A percentile compares a stretch with the other conserved stretches of the same genome.
Evolutionary conservation across 2,888 invertebrate genomes (phyloP).

Genomic region (Pelosia muscerda): DNA sequence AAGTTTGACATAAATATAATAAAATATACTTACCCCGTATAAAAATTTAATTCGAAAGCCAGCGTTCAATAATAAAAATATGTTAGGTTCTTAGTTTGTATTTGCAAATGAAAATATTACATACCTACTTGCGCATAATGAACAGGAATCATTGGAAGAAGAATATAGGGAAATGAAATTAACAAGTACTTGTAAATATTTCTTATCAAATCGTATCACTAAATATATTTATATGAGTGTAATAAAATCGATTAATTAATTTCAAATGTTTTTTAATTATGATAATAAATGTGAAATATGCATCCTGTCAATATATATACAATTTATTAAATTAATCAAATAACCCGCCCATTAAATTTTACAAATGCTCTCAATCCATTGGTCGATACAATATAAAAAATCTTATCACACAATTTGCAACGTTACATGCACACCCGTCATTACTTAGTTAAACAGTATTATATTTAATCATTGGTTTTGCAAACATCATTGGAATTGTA

Average conservation of each 20-base stretch:
- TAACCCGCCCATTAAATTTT: too few species aligned
- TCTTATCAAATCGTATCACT: not conserved
- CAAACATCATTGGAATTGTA: constrained; percentile 42
- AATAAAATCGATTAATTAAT: too few species aligned
- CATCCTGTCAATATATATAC: too few species aligned
- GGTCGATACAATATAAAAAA: not conserved
- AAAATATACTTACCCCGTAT: constrained; percentile 10
- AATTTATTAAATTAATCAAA: too few species aligned
- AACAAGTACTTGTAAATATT: not conserved
- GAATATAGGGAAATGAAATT: not conserved
- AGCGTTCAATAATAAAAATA: not conserved
- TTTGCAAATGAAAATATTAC: not conserved
- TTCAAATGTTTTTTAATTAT: too few species aligned
- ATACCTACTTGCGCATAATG: not conserved
- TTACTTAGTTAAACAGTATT: constrained; percentile 48
- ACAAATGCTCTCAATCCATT: not conserved
- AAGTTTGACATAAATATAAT: constrained; percentile 37
- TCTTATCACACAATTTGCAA: constrained; percentile 49
- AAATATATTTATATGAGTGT: not conserved
- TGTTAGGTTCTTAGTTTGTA: constrained; percentile 1
- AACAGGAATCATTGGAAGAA: not conserved
- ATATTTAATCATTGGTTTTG: constrained; percentile 44
- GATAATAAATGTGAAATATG: too few species aligned
- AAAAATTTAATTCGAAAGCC: constrained; percentile 5
- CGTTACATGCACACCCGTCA: constrained; percentile 30